Percentiles rank a stretch among this genome's conserved stretches.
These are phyloP conservation scores for Eupithecia insigniata DNA, from an alignment of 2,888 invertebrate genomes.

Conservation along the genomic window DNA sequence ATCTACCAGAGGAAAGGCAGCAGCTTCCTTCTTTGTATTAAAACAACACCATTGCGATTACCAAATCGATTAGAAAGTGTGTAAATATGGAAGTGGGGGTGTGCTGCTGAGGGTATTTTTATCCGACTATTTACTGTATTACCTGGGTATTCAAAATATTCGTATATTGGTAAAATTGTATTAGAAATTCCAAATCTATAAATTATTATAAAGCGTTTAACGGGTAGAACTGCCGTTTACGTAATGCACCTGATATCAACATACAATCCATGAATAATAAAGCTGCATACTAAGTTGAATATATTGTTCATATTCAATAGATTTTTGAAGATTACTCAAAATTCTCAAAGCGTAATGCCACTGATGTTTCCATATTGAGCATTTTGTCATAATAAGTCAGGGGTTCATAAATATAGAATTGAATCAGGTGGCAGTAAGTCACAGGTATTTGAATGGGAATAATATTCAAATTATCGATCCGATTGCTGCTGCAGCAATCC, in stretches of 20 bases:
- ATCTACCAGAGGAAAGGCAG: no score
- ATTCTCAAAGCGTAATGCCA: constrained; percentile 34
- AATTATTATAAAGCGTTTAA: not conserved
- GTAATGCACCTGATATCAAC: constrained; percentile 61
- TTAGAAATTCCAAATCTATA: not conserved
- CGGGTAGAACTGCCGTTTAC: constrained; percentile 3
- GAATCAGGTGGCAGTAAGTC: constrained; percentile 38
- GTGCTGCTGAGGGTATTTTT: not conserved
- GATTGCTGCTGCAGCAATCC: not conserved
- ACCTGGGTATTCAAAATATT: no score
- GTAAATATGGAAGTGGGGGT: not conserved
- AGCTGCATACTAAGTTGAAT: constrained; percentile 62
- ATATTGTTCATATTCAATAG: constrained; percentile 47
- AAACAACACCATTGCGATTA: not conserved
- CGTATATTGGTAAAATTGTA: not conserved
- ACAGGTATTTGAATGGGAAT: constrained; percentile 31
- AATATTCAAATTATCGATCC: constrained; percentile 19
- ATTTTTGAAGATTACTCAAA: constrained; percentile 35
- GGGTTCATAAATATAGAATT: constrained; percentile 38
- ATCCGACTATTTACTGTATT: no score
- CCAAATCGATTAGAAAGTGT: not conserved
- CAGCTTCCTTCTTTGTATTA: not conserved
- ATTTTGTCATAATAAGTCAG: constrained; percentile 41
- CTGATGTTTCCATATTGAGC: constrained; percentile 36
- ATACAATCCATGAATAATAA: constrained; percentile 72